These are phyloP conservation scores for Achlya flavicornis DNA, from an alignment of 2,888 invertebrate species.

Conservation along the genomic window DNA sequence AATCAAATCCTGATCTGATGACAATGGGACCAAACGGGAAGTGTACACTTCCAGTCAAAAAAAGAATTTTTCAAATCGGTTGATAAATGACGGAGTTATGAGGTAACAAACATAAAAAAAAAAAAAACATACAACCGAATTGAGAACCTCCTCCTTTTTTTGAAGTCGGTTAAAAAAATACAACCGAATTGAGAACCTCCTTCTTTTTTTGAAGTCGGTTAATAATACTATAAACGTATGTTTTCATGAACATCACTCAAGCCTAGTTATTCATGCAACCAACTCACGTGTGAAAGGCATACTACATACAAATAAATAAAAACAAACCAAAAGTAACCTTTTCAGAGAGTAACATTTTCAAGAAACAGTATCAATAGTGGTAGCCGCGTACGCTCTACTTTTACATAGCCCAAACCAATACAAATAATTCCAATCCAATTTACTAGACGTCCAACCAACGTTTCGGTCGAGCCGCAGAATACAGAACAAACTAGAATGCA, in stretches of 20 bases:
- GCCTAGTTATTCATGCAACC: neutral
- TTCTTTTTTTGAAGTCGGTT: too few species aligned
- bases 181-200: too few species aligned
- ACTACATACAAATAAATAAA: neutral
- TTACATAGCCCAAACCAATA: neutral
- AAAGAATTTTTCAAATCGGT: too few species aligned
- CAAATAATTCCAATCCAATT: constrained; percentile 7
- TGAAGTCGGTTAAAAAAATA: too few species aligned
- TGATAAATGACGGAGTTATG: too few species aligned
- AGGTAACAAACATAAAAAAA: too few species aligned
- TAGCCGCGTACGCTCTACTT: neutral
- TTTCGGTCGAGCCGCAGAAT: neutral
- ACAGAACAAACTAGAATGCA: neutral
- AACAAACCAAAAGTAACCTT: neutral
- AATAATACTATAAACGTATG: neutral
- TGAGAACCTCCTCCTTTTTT: too few species aligned
- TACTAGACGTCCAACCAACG: neutral
- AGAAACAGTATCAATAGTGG: neutral
- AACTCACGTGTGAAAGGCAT: neutral
- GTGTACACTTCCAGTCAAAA: too few species aligned
- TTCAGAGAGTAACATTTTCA: neutral
- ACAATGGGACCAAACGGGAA: too few species aligned
- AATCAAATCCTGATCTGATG: too few species aligned
- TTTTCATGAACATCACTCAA: neutral
- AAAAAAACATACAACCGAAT: too few species aligned